These are phyloP conservation scores for Toxostoma redivivum DNA, from an alignment of 2,113 vertebrate genomes.

Conservation along the genomic window DNA sequence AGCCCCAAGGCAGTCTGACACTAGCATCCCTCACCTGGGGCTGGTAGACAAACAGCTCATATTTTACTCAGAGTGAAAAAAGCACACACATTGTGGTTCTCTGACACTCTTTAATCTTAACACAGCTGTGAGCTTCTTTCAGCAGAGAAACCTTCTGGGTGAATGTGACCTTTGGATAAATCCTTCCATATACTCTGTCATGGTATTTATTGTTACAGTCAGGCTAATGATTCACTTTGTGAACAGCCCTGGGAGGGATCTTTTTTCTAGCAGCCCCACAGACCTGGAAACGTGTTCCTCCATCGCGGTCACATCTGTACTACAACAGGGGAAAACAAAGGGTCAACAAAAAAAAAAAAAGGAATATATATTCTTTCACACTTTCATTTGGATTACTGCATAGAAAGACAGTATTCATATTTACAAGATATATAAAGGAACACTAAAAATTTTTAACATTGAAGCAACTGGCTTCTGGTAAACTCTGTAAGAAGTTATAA, in stretches of 20 bases:
- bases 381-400: neutral
- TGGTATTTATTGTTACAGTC: neutral
- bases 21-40: conserved; percentile 19
- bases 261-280: neutral
- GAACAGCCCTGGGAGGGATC: neutral
- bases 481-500: neutral
- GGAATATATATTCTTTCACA: neutral
- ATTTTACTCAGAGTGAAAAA: conserved; percentile 46
- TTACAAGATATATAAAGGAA: neutral
- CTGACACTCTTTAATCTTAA: conserved; percentile 39
- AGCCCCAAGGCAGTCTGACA: conserved; percentile 14
- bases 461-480: neutral
- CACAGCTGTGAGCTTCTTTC: conserved; percentile 1
- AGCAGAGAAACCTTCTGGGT: conserved; percentile 5
- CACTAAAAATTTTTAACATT: neutral
- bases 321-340: neutral
- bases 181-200: neutral
- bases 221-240: conserved; percentile 6
- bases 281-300: neutral
- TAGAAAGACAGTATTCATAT: neutral
- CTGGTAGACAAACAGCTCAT: conserved; percentile 46
- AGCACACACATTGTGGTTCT: neutral
- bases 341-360: neutral
- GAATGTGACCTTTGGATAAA: conserved; percentile 13
- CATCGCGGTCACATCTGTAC: neutral